Evolutionary conservation across 2,797 vertebrate genomes (phyloP).

Genomic region (Phalloptychus januarius): DNA sequence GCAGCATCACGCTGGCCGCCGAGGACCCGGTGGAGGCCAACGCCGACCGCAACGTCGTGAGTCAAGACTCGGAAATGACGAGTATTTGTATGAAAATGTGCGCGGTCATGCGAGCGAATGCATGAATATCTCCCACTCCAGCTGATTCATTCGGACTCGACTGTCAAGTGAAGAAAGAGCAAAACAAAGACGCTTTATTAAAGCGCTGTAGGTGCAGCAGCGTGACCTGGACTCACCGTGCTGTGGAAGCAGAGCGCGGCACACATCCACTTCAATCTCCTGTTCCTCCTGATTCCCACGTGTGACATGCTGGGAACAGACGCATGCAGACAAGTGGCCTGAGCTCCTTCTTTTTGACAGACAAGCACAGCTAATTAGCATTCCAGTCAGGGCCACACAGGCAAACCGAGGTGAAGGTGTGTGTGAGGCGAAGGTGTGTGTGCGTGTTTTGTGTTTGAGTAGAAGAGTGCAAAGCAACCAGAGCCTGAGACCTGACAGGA

Average conservation of each 20-base stretch:
- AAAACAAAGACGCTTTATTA: neutral
- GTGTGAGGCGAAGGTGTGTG: conserved; percentile 28
- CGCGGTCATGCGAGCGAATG: neutral
- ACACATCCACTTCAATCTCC: neutral
- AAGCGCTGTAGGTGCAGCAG: neutral
- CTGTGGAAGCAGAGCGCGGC: neutral
- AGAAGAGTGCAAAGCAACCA: conserved; percentile 38
- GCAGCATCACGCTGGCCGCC: conserved; percentile 95
- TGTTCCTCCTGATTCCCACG: neutral
- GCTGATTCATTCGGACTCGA: conserved; percentile 27
- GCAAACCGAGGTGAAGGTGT: conserved; percentile 40
- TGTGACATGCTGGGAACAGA: neutral
- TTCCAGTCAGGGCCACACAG: conserved; percentile 40
- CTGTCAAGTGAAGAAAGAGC: neutral
- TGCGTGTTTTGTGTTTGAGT: neutral
- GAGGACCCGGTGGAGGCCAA: conserved; percentile 92
- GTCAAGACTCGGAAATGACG: conserved; percentile 53
- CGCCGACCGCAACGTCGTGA: conserved; percentile 91
- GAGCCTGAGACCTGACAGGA: conserved; percentile 38
- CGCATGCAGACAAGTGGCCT: neutral
- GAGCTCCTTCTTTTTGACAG: conserved; percentile 44
- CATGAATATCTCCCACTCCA: conserved; percentile 3
- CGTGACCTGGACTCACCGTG: neutral
- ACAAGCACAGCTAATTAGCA: conserved; percentile 51
- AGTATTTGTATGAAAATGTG: conserved; percentile 16